A percentile compares a stretch with the other conserved stretches of the same genome.
Conservation (phyloP, 2,888 invertebrate genomes). For the Auanema freiburgensis region DNA sequence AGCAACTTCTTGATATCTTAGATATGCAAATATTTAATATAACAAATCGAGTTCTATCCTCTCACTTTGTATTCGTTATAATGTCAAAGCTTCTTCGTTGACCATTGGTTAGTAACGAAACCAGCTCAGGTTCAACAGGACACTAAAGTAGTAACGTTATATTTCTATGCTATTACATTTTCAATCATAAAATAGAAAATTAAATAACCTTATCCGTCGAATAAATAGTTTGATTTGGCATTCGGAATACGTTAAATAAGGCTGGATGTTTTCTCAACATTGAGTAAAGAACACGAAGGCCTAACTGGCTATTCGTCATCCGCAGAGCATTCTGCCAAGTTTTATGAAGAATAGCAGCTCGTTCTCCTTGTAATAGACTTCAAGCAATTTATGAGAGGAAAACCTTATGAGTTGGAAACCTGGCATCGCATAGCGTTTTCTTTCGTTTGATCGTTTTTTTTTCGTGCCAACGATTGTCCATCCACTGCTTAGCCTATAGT, state of each 20-base stretch:
- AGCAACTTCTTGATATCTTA: conserved; percentile 47
- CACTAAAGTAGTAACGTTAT: neutral
- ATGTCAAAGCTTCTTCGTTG: conserved; percentile 41
- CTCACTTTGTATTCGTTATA: conserved; percentile 34
- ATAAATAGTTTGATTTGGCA: conserved; percentile 6
- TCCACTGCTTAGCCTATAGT: conserved; percentile 47
- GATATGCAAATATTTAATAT: conserved; percentile 2
- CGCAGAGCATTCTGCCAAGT: conserved; percentile 50
- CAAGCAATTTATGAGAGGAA: conserved; percentile 7
- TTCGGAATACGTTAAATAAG: conserved; percentile 40
- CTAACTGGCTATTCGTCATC: conserved; percentile 53
- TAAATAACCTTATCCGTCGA: neutral
- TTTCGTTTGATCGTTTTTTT: conserved; percentile 55
- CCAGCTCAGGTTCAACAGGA: conserved; percentile 31
- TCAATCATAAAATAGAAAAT: neutral
- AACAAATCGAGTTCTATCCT: too few species aligned
- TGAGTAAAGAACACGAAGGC: conserved; percentile 51
- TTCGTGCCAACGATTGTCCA: conserved; percentile 44
- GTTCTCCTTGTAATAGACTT: conserved; percentile 44
- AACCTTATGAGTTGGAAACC: conserved; percentile 17
- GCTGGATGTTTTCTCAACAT: conserved; percentile 55
- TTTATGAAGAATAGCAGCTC: conserved; percentile 33
- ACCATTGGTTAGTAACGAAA: conserved; percentile 30
- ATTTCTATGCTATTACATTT: neutral
- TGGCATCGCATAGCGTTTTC: conserved; percentile 52